Evolutionary conservation across 2,113 vertebrate species (phyloP).

Genomic region (Suncus etruscus): DNA sequence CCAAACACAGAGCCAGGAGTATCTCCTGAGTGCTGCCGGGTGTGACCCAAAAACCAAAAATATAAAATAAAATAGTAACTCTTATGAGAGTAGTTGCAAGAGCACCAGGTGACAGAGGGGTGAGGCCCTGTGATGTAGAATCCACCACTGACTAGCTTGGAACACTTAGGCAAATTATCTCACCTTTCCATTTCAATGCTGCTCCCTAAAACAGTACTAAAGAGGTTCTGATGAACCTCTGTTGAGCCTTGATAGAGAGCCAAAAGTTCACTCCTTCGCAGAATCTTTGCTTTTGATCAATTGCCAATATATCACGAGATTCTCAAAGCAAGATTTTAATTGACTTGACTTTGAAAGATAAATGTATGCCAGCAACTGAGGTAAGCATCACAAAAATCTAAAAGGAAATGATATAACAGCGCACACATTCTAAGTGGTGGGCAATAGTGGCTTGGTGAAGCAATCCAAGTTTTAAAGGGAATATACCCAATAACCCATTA

Average conservation of each 20-base stretch:
- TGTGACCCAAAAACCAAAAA: too few species aligned
- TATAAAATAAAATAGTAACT: neutral
- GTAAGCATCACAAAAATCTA: conserved; percentile 26
- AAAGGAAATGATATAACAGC: conserved; percentile 10
- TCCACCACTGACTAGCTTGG: neutral
- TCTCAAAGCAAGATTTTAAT: conserved; percentile 52
- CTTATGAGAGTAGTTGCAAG: neutral
- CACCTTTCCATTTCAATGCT: neutral
- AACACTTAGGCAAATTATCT: neutral
- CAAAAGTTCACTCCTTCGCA: neutral
- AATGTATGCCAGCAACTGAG: conserved; percentile 14
- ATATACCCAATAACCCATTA: neutral
- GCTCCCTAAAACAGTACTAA: neutral
- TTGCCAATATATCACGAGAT: neutral
- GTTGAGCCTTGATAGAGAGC: neutral
- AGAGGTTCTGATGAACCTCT: conserved; percentile 6
- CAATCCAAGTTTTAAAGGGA: conserved; percentile 17
- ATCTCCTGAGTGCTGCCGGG: too few species aligned
- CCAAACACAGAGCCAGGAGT: too few species aligned
- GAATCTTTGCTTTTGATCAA: conserved; percentile 24
- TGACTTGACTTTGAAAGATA: conserved; percentile 55
- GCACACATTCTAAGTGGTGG: neutral
- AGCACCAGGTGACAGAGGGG: neutral
- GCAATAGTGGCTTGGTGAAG: neutral
- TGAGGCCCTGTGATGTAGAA: neutral